Base-by-base conservation (phyloP, 2,113 vertebrate genomes). In the Bubo blakistoni region DNA sequence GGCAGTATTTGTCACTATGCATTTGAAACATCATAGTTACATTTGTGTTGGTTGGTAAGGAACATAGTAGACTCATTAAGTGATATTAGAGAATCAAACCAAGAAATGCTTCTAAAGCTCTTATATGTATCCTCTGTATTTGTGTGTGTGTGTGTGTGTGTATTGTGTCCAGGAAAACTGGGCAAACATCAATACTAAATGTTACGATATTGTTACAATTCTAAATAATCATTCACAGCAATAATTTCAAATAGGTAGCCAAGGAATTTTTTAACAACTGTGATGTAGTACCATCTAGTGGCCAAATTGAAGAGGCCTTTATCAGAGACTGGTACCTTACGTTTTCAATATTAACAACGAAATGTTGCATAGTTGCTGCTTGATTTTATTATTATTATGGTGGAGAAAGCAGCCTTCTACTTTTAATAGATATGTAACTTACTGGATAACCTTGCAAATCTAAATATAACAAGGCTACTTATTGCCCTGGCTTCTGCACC, bases 271-370 rank as follows among this genome's bases (percentile, higher is more conserved):
- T 85, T 70, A 94, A 87, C 49, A 59, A n/a, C 87, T 93, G 88
- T 88, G 72, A 66, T 76, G 21, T 10, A 95, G 81, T 95, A 74
- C 97, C 97, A 97, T 85, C 98, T 97, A 97, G 97, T 97, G 98
- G 97, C 40, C 34, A 83, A 14, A 13, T 1, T 42, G 65, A 90
- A 76, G 55, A 65, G 71, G 26, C 27, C 44, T 62, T 8, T 5
- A 19, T 16, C n/a, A 38, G 27, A n/a, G 20, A 9, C 21, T 13
- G n/a, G 40, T 21, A 25, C 47, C 32, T 18, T 38, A 3, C 13
- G 2, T 34, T 47, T 26, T 66, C 80, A 11, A 16, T 38, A 8
- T 38, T 19, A 76, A 63, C 52, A 86, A 40, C 22, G 49, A 73
- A 62, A 34, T 20, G 51, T 71, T 80, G 32, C 46, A 16, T 24